phyloP scores from a whole-genome alignment of 1,140 invertebrate genomes.

The Drosophila melanogaster region Release_6_plus_ISO1_MT NT_033777.3:20696001-20696500 shows the following conservation, averaged over 20 bases:
- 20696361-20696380: constrained; percentile 2
- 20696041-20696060: no score
- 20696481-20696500: not conserved
- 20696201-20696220: not conserved
- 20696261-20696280: constrained; percentile 33
- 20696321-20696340: constrained; percentile 73
- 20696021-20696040: no score
- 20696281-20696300: constrained; percentile 4
- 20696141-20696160: not conserved
- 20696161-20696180: not conserved
- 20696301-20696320: constrained; percentile 27
- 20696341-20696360: constrained; percentile 28
- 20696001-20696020: no score
- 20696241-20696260: constrained; percentile 14
- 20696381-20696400: constrained; percentile 41
- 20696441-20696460: constrained; percentile 47
- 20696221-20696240: constrained; percentile 58
- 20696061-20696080: no score
- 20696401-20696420: constrained; percentile 72
- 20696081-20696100: no score
- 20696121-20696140: no score
- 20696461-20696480: constrained; percentile 11
- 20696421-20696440: constrained; percentile 66
- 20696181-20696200: not conserved
- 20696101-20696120: no score